Evolutionary conservation across 1,140 invertebrate genomes (phyloP), one percentile per base, ranked within the genome.

Genomic region (Marisa cornuarietis): DNA sequence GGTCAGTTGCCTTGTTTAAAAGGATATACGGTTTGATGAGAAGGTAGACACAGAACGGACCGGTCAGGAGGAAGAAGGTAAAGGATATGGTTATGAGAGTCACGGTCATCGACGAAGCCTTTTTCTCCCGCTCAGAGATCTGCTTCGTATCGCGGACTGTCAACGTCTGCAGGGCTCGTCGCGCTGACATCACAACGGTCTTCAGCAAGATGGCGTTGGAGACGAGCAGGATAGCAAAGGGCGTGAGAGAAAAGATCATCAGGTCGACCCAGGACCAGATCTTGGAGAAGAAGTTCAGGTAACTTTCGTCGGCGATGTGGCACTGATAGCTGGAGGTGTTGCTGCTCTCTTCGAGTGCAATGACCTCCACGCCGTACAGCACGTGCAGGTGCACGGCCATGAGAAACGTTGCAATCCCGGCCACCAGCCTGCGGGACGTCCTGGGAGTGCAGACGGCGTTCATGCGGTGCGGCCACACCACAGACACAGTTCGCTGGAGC

Each of bases 381-480:
- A 58, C 16, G 54, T 58, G 54, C 54, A 58, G 54, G 16, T 58
- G 54, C 11, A 18, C 54, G 54, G 16, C 16, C 54, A 58, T 58
- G 54, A 58, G 54, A 9, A 58, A 58, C 11, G 8, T 75, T 20
- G 61, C 73, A 5, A 75, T 31, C 24, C 6, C 54, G n/a, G 22
- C 54, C 73, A 75, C 20, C 10, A 75, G 14, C 24, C 31, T 5
- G 9, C 61, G 31, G 16, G 51, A 31, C 58, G 26, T 75, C 1
- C 26, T 75, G 22, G 58, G 26, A 1, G 73, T 61, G 26, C 73
- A 75, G n/a, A 75, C 18, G 24, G 61, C 22, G 14, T 26, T 16
- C n/a, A 62, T 58, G 22, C 73, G 73, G 26, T 62, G 54, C 54
- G 73, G 73, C 8, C n/a, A 52, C 73, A 75, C 58, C 73, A 75